Evolutionary conservation across 2,888 invertebrate species (phyloP).

Genomic region (Invenusta paracnida): DNA sequence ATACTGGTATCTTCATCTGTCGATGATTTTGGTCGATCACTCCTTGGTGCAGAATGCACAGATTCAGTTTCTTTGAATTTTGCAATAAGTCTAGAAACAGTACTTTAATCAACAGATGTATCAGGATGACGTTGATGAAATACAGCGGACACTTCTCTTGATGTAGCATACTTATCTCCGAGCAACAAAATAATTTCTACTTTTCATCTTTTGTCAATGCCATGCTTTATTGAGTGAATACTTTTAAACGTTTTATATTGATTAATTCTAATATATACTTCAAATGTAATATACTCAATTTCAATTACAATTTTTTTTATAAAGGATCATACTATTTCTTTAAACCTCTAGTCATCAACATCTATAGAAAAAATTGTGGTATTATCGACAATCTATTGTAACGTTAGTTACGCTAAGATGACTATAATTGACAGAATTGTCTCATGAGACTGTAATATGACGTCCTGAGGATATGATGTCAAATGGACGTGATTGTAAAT

Average conservation of each 20-base stretch:
- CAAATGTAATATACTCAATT: no score
- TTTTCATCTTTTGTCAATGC: slow-evolving; percentile 16
- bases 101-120: not conserved
- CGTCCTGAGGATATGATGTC: no score
- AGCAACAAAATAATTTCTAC: slow-evolving; percentile 1
- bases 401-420: no score
- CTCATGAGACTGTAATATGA: no score
- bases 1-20: slow-evolving; percentile 23
- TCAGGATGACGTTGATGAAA: slow-evolving; percentile 3
- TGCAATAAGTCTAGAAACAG: not conserved
- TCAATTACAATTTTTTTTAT: no score
- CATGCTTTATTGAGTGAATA: not conserved
- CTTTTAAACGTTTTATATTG: slow-evolving; percentile 1
- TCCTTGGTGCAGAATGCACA: slow-evolving; percentile 4
- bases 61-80: slow-evolving; percentile 17
- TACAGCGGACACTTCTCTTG: not conserved
- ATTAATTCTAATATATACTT: not conserved
- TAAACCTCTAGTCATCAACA: no score
- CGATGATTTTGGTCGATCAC: slow-evolving; percentile 19
- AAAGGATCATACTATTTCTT: no score
- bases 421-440: no score
- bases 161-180: slow-evolving; percentile 16
- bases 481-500: no score
- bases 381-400: no score
- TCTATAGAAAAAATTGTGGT: no score